Base-by-base conservation (phyloP, 2,113 vertebrate genomes). In the Onychostruthus taczanowskii region DNA sequence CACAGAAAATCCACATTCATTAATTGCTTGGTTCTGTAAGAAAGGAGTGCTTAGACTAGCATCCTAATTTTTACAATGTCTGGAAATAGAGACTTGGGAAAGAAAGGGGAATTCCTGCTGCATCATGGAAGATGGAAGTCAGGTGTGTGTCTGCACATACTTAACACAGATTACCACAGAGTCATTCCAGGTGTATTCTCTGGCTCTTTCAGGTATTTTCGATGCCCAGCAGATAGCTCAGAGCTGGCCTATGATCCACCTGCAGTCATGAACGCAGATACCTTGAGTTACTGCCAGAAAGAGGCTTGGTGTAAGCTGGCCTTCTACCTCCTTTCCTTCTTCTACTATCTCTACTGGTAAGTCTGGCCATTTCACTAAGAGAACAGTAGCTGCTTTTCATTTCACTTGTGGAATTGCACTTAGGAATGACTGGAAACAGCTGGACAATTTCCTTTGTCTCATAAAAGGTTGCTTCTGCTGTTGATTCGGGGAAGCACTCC, bases 341-440 rank as follows among this genome's bases (percentile, higher is more conserved):
- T 99, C 98, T 99, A 99, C 98, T 99, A 99, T 98, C 98, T 99
- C 83, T 99, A 99, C 98, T 99, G 99, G 99, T 99, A 97, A 98
- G 99, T 97, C 24, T 78, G 68, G 18, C 64, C 33, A 28, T 86
- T 91, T 72, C 41, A 24, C 44, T 84, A 11, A 67, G 41, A 43
- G 35, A 86, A 13, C 30, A 46, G 41, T n/a, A 67, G 18, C 56
- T 93, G 63, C 28, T 90, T 94, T 86, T 90, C 64, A 33, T 78
- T 50, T 87, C 44, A 41, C 11, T 9, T 44, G 27, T 56, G 44
- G 77, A 62, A 61, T 59, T 67, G 12, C 50, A 8, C 55, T 93
- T 77, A 59, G 35, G 17, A 80, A 63, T 83, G 13, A 9, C 47
- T 77, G 52, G 56, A 90, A 91, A 35, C 33, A 67, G 1, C 3